Conservation (phyloP, 2,797 vertebrate genomes). For the Peromyscus nudipes region DNA sequence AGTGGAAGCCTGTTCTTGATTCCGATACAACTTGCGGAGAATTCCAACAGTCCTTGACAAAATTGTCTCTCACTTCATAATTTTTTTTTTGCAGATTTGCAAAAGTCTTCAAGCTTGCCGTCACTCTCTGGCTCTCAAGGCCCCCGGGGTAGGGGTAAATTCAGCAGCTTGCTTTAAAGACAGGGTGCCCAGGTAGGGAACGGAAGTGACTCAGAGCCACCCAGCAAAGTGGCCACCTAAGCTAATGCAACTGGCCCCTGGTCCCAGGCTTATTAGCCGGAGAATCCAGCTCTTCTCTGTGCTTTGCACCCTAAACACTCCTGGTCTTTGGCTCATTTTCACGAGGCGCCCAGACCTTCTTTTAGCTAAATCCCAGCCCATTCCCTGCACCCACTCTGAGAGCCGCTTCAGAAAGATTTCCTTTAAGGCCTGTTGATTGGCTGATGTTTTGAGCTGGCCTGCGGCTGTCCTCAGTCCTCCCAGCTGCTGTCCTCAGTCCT, state of each 20-base stretch:
- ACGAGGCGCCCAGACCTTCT: not conserved
- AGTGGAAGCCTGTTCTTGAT: constrained; percentile 33
- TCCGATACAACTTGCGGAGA: not conserved
- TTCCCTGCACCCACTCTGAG: not conserved
- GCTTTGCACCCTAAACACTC: not conserved
- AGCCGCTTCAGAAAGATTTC: not conserved
- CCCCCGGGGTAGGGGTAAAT: constrained; percentile 12
- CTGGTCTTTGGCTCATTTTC: constrained; percentile 28
- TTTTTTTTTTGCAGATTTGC: constrained; percentile 36
- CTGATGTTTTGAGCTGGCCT: not conserved
- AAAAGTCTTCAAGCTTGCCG: constrained; percentile 10
- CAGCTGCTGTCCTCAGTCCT: not conserved
- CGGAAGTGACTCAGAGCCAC: not conserved
- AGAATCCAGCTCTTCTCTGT: not conserved
- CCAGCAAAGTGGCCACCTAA: not conserved
- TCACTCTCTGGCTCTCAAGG: constrained; percentile 35
- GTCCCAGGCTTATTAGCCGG: constrained; percentile 7
- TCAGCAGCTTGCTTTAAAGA: constrained; percentile 44
- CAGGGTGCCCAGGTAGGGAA: not conserved
- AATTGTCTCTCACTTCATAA: constrained; percentile 11
- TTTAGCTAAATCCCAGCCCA: not conserved
- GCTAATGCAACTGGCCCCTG: not conserved
- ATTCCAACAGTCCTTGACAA: not conserved
- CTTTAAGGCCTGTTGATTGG: constrained; percentile 16
- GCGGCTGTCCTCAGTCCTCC: no score